A percentile compares a stretch with the other conserved stretches of the same genome.
These are phyloP conservation scores for Eupithecia pulchellata DNA, from an alignment of 2,888 invertebrate species.

Conservation along the genomic window DNA sequence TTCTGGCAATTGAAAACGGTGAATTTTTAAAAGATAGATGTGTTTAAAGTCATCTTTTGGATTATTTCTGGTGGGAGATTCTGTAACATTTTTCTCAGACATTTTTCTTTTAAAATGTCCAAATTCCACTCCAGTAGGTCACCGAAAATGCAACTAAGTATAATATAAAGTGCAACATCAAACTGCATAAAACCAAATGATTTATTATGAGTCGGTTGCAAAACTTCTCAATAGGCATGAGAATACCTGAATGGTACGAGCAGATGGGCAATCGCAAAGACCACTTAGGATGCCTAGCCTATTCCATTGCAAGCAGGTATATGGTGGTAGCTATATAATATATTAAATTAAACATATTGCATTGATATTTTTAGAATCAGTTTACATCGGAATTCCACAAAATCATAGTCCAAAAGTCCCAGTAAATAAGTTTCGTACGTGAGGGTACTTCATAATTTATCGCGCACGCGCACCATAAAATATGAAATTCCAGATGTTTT, in stretches of 20 bases:
- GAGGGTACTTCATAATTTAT: not conserved
- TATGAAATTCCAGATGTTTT: too few relatives aligned
- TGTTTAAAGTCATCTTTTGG: not conserved
- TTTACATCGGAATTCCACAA: not conserved
- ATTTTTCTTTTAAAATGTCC: not conserved
- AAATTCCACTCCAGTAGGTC: not conserved
- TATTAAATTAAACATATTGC: not conserved
- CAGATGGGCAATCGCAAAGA: not conserved
- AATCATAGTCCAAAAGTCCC: not conserved
- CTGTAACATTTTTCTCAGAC: not conserved
- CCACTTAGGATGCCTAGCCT: conserved; percentile 2
- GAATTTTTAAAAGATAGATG: not conserved
- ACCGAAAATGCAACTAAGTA: not conserved
- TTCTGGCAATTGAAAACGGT: not conserved
- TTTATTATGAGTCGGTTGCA: conserved; percentile 1
- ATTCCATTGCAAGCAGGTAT: not conserved
- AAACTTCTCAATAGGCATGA: not conserved
- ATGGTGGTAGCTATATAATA: too few relatives aligned
- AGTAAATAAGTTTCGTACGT: not conserved
- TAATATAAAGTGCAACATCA: not conserved
- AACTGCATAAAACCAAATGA: not conserved
- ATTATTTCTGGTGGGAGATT: too few relatives aligned
- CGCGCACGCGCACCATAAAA: too few relatives aligned
- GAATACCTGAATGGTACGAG: not conserved
- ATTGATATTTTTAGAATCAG: not conserved